A percentile compares a stretch with the other conserved stretches of the same genome.
phyloP scores from a whole-genome alignment of 2,113 vertebrate genomes.

The Gallinago paraguaiae region DNA sequence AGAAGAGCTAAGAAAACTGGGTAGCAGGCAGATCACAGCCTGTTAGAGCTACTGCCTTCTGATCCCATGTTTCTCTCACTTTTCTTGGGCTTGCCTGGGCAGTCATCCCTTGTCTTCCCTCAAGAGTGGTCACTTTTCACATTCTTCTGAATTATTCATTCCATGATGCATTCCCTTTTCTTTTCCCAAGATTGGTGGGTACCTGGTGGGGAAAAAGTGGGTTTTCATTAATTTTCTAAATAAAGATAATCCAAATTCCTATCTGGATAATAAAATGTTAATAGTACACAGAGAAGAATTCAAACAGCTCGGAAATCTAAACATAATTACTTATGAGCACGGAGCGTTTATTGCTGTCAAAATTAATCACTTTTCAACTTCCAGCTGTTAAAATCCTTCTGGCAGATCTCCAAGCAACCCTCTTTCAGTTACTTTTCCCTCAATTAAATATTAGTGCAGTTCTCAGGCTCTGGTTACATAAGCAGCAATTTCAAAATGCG shows the following conservation, averaged over 20 bases:
- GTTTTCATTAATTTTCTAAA: not conserved
- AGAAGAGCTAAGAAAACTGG: not conserved
- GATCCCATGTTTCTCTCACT: not conserved
- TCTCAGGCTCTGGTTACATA: constrained; percentile 74
- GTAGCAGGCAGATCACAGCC: not conserved
- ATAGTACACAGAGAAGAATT: constrained; percentile 63
- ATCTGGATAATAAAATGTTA: constrained; percentile 73
- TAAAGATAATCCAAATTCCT: constrained; percentile 41
- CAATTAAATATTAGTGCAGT: constrained; percentile 72
- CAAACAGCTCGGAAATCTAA: constrained; percentile 72
- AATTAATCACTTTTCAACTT: constrained; percentile 82
- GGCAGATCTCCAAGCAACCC: constrained; percentile 77
- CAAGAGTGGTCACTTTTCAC: not conserved
- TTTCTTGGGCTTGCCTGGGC: not conserved
- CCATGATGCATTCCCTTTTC: not conserved
- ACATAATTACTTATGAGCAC: constrained; percentile 78
- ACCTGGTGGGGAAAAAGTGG: not conserved
- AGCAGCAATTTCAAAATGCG: constrained; percentile 56
- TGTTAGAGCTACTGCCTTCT: not conserved
- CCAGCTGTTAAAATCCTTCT: constrained; percentile 81
- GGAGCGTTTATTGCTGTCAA: constrained; percentile 80
- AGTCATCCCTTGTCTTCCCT: not conserved
- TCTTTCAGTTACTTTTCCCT: constrained; percentile 71
- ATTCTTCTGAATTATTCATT: not conserved
- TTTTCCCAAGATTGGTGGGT: not conserved